Conservation (phyloP, 2,113 vertebrate species). For the Crocuta crocuta region DNA sequence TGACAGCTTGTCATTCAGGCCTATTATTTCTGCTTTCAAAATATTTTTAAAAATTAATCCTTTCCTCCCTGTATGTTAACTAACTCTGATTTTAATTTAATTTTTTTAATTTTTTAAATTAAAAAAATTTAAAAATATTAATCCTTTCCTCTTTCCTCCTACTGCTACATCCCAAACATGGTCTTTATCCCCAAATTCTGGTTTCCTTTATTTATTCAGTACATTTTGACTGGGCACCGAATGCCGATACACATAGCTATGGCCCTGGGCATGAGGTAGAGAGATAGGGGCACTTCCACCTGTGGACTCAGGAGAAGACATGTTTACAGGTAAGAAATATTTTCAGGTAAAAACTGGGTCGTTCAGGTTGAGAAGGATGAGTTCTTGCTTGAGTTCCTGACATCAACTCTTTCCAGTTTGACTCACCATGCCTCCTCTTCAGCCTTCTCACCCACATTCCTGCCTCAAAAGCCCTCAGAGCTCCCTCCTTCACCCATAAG, state of each 20-base stretch:
- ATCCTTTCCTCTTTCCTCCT: not conserved
- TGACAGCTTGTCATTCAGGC: not conserved
- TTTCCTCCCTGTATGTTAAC: not conserved
- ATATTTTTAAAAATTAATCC: not conserved
- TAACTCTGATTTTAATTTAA: too few relatives aligned
- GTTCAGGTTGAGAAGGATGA: not conserved
- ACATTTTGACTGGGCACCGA: not conserved
- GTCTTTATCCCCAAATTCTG: not conserved
- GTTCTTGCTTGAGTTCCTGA: not conserved
- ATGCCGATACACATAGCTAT: not conserved
- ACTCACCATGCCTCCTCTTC: not conserved
- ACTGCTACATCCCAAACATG: not conserved
- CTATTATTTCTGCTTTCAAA: not conserved
- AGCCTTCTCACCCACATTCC: not conserved
- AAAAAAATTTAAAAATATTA: not conserved
- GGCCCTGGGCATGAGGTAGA: not conserved
- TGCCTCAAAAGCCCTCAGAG: not conserved
- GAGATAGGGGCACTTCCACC: not conserved
- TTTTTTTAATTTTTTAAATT: too few relatives aligned
- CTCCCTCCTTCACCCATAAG: not conserved
- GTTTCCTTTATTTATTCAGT: not conserved
- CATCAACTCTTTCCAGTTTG: not conserved
- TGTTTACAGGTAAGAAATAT: not conserved
- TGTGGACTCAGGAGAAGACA: fast-evolving
- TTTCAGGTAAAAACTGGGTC: not conserved